A percentile compares a stretch with the other conserved stretches of the same genome.
Evolutionary conservation across 2,888 invertebrate genomes (phyloP).

Genomic region (Gastracanthus pulcherrimus): DNA sequence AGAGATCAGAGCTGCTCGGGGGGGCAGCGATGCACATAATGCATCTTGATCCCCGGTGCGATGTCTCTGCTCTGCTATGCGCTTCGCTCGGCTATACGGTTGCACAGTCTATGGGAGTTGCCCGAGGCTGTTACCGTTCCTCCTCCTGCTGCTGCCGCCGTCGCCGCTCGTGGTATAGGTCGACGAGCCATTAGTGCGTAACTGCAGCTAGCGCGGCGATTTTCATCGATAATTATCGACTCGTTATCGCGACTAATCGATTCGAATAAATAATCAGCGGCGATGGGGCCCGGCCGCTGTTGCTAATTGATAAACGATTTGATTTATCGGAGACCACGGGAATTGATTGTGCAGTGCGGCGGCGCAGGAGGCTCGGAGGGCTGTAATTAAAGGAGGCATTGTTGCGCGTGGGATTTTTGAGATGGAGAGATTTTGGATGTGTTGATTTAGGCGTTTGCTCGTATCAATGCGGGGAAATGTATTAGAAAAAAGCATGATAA

Average conservation of each 20-base stretch:
- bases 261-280: conserved; percentile 1
- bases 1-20: background rate
- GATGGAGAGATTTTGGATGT: too few species aligned
- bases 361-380: too few species aligned
- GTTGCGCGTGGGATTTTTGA: too few species aligned
- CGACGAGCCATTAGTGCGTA: conserved; percentile 12
- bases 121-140: background rate
- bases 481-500: too few species aligned
- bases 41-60: background rate
- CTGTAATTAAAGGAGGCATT: too few species aligned
- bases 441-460: too few species aligned
- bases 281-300: background rate
- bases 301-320: conserved; percentile 33
- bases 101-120: background rate
- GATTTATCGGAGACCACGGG: too few species aligned
- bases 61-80: background rate
- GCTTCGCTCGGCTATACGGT: background rate
- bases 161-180: too few species aligned
- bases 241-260: conserved; percentile 16
- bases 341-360: too few species aligned
- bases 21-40: conserved; percentile 15
- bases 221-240: conserved; percentile 28
- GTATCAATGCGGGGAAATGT: too few species aligned
- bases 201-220: background rate
- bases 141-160: background rate